Base-by-base conservation (phyloP, 2,113 vertebrate genomes). In the Cariama cristata region DNA sequence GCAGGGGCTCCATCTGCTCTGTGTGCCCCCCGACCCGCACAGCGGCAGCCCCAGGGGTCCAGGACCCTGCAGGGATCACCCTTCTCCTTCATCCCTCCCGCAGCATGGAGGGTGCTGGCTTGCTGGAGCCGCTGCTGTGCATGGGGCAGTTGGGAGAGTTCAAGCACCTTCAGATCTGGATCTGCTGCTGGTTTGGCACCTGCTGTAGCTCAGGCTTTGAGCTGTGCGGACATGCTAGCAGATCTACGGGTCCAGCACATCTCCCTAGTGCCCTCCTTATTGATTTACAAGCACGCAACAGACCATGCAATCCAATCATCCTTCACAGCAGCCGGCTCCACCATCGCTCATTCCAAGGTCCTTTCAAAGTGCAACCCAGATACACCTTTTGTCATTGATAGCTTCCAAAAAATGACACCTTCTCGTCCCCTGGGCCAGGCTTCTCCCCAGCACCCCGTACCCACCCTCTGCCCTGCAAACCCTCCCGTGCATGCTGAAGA, bases 151-250 rank as follows among this genome's bases (percentile, higher is more conserved):
- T 18, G 20, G 32, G 47, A 14, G 33, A 30, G 22, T 13, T n/a
- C 68, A 55, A 27, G 53, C 15, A 50, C 14, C 55, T 26, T 20
- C 55, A 21, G 12, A 1, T 4, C 7, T n/a, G 45, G 28, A 15
- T 59, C 32, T 77, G 24, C 53, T 28, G 23, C 47, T 32, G 59
- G 2, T 49, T 58, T 58, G 42, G 68, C 24, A 27, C 6, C 33
- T 62, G 15, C 17, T 84, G 50, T 50, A 66, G 76, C 21, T n/a
- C 4, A 4, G 64, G 53, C 47, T 80, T 23, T 45, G 49, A 40
- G 69, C 59, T 0, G 0, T 7, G 6, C 44, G n/a, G n/a, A 40
- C 3, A 2, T 8, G 30, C 18, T 15, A 32, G 19, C 17, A 20
- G 16, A 53, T 38, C 45, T 59, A 14, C 8, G 35, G 62, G 45